Conservation (phyloP, 2,888 invertebrate genomes). For the Mythimna lalbum region DNA sequence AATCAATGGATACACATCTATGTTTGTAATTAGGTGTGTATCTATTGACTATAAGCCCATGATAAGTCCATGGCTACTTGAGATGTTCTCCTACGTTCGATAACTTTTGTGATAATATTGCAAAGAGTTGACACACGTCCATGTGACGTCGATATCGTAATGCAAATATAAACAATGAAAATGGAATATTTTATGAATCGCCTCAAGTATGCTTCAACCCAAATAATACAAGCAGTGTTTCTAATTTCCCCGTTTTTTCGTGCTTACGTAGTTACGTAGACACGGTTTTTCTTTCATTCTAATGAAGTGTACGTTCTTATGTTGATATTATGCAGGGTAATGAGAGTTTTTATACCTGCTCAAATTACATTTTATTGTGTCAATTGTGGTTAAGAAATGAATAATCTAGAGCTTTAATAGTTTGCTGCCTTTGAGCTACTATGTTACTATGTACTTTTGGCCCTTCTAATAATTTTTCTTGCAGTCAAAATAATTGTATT, state of each 20-base stretch:
- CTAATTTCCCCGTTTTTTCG: constrained; percentile 22
- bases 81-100: not conserved
- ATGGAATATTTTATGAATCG: not conserved
- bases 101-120: constrained; percentile 6
- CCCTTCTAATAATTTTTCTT: not conserved
- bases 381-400: constrained; percentile 61
- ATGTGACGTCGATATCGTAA: not conserved
- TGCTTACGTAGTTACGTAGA: not conserved
- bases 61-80: constrained; percentile 5
- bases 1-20: not conserved
- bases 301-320: constrained; percentile 43
- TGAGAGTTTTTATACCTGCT: constrained; percentile 46
- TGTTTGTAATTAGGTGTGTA: constrained; percentile 3
- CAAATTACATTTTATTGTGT: constrained; percentile 59
- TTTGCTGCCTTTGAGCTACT: constrained; percentile 5
- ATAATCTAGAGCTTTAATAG: constrained; percentile 35
- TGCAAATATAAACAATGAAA: not conserved
- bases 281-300: constrained; percentile 15
- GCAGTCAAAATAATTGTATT: not conserved
- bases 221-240: constrained; percentile 9
- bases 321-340: constrained; percentile 44
- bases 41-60: not conserved
- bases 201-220: not conserved
- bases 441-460: constrained; percentile 6
- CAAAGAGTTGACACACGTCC: not conserved